Evolutionary conservation across 35 echinoderm and acorn worm species (phyloP).

Genomic region (Patiria miniata): DNA sequence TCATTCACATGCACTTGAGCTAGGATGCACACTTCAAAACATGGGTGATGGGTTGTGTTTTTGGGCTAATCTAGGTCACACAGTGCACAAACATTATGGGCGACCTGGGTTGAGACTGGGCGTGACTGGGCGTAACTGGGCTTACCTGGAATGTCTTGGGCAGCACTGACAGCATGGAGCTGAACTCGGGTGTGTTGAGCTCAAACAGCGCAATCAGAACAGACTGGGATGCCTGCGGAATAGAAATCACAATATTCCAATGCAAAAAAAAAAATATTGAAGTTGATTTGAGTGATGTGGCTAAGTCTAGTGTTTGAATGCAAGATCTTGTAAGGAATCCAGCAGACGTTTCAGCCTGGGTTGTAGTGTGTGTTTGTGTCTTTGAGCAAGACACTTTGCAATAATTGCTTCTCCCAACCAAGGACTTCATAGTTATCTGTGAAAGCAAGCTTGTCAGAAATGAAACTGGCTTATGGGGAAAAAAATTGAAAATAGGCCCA

Average conservation of each 20-base stretch:
- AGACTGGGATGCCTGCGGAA: constrained; percentile 72
- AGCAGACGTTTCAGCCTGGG: too few species aligned
- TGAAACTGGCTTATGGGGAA: too few species aligned
- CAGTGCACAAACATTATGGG: background rate
- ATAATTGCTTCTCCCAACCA: too few species aligned
- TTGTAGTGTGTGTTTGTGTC: too few species aligned
- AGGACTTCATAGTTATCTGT: too few species aligned
- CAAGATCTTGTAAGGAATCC: too few species aligned
- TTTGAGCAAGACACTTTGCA: too few species aligned
- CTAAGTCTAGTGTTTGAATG: too few species aligned
- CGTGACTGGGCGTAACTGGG: background rate
- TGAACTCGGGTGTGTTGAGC: constrained; percentile 98
- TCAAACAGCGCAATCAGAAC: constrained; percentile 97
- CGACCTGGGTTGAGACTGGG: background rate
- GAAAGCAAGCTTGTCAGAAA: too few species aligned
- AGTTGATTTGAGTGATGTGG: too few species aligned
- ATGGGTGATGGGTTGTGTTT: background rate
- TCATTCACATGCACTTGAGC: constrained; percentile 18
- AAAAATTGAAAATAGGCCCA: too few species aligned
- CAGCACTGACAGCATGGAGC: constrained; percentile 91
- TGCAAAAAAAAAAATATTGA: background rate
- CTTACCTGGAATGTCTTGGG: constrained; percentile 97
- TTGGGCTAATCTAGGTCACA: background rate
- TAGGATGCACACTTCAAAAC: background rate
- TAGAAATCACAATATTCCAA: background rate